phyloP scores from a whole-genome alignment of 1,140 invertebrate genomes.

The Bombus terrestris region DNA sequence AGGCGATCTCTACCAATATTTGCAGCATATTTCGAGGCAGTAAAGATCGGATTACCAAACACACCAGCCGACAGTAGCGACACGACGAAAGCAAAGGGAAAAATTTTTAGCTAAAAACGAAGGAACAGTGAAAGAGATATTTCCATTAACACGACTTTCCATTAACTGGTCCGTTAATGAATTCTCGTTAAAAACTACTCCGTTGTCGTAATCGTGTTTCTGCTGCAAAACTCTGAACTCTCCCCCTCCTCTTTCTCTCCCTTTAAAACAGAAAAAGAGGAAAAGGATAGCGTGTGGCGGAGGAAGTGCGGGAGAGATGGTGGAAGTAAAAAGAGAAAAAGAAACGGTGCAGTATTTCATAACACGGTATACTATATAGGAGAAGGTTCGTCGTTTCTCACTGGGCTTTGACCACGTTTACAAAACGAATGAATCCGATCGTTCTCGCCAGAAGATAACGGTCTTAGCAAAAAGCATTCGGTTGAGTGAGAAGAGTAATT shows the following conservation, averaged over 20 bases:
- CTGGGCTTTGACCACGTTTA: neutral
- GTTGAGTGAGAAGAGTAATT: slow-evolving; percentile 46
- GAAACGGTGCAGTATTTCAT: slow-evolving; percentile 33
- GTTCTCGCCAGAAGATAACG: slow-evolving; percentile 42
- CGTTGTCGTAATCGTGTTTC: slow-evolving; percentile 43
- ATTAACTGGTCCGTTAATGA: slow-evolving; percentile 48
- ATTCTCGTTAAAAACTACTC: slow-evolving; percentile 50
- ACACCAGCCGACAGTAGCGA: neutral
- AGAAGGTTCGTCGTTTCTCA: neutral
- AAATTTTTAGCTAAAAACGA: neutral
- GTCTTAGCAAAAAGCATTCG: slow-evolving; percentile 43
- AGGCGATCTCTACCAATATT: neutral
- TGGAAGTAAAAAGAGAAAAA: neutral
- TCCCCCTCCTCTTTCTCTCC: no score
- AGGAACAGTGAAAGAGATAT: slow-evolving; percentile 1
- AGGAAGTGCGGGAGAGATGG: neutral
- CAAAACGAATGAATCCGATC: slow-evolving; percentile 45
- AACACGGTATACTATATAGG: neutral
- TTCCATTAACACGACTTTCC: slow-evolving; percentile 27
- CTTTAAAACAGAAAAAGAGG: neutral
- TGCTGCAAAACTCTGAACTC: neutral
- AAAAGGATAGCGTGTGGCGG: neutral
- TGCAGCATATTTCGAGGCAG: neutral
- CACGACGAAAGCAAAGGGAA: neutral
- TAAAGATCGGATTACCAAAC: neutral